phyloP scores from a whole-genome alignment of 1,140 invertebrate species.

The Eupristina koningsbergeri region DNA sequence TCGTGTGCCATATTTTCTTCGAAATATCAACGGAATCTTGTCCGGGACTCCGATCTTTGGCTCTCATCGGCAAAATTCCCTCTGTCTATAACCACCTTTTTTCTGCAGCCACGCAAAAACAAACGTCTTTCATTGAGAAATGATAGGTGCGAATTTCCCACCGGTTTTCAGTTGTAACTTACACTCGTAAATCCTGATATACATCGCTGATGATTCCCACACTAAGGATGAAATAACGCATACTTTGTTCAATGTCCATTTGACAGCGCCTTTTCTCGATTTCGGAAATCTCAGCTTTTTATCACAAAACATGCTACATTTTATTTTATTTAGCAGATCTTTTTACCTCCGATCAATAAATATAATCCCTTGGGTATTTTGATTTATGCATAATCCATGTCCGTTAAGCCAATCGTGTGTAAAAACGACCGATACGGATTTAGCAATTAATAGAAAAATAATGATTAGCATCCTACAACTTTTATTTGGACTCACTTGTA shows the following conservation, averaged over 20 bases:
- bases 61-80: constrained; percentile 9
- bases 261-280: not conserved
- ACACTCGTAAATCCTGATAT: not conserved
- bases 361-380: too few relatives aligned
- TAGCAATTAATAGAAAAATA: too few relatives aligned
- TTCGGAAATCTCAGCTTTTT: not conserved
- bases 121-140: constrained; percentile 29
- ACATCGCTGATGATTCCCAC: constrained; percentile 12
- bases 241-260: not conserved
- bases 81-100: not conserved
- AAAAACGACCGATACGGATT: too few relatives aligned
- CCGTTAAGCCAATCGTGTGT: too few relatives aligned
- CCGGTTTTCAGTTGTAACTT: constrained; percentile 20
- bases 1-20: constrained; percentile 18
- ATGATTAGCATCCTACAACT: too few relatives aligned
- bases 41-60: constrained; percentile 14
- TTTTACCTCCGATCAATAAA: too few relatives aligned
- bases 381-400: too few relatives aligned
- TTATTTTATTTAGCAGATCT: too few relatives aligned
- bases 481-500: too few relatives aligned
- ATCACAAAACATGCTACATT: not conserved
- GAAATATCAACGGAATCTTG: not conserved
- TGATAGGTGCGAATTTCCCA: constrained; percentile 32
- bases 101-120: constrained; percentile 9
- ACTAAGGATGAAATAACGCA: constrained; percentile 14